Evolutionary conservation across 2,888 invertebrate species (phyloP), one percentile per base, ranked within the genome.

Genomic region (Campoplex nolae): DNA sequence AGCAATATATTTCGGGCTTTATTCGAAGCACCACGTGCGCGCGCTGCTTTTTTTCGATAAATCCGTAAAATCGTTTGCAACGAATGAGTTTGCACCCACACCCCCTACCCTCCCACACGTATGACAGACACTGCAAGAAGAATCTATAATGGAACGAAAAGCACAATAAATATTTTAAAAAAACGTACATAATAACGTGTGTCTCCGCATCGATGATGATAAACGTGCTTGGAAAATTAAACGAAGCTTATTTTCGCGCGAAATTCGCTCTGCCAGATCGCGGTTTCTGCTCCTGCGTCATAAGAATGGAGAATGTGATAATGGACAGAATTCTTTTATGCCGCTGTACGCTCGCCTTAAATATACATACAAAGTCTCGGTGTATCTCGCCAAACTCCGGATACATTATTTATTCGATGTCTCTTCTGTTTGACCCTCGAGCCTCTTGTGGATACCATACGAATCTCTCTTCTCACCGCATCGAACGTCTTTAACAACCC

Each of bases 371-470:
- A 62, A 58, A 67, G 48, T 32, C 11, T 54, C 18, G 56, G 35
- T 58, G 45, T 77, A 45, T 71, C 23, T 79, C 45, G 28, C 38
- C 65, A 83, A 86, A 74, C 65, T 51, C 18, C 54, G 70, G 86
- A 86, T 88, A 84, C 85, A 88, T 86, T 88, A 88, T 88, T 88
- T 88, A 88, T 88, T 88, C 81, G 82, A 83, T 82, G 87, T 88
- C 85, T 80, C 84, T 54, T 62, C 81, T 73, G 76, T 56, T 48
- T 68, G 70, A 54, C 71, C 74, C 70, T 81, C 54, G 32, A 16
- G 68, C 28, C 28, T 70, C 81, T 62, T 71, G n/a, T 54, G 58
- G 28, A n/a, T 62, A 62, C 45, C 68, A 68, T 56, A 28, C 48
- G 28, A 28, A 28, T 48, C 70, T 28, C 70, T 28, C 18, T 45